Conservation (phyloP, 2,888 invertebrate species). For the Phlogophora meticulosa region DNA sequence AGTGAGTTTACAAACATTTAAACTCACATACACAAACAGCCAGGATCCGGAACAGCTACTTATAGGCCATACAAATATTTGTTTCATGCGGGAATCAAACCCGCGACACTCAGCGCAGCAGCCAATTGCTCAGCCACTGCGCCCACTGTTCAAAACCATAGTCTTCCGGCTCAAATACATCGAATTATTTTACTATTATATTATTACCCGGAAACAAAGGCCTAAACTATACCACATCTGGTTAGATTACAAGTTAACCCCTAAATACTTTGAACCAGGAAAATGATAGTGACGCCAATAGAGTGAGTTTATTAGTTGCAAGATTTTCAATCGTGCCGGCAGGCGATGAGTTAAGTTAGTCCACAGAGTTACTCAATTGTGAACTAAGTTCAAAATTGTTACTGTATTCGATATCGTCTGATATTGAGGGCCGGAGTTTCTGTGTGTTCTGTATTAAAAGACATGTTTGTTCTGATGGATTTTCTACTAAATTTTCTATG, state of each 20-base stretch:
- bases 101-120: no score
- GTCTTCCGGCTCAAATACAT: no score
- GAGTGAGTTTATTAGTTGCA: conserved; percentile 52
- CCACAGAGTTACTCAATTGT: conserved; percentile 46
- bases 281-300: conserved; percentile 41
- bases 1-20: no score
- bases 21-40: no score
- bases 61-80: no score
- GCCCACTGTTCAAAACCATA: no score
- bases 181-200: no score
- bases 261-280: conserved; percentile 11
- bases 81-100: no score
- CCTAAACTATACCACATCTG: conserved; percentile 6
- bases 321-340: conserved; percentile 56
- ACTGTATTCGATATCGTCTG: conserved; percentile 40
- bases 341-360: conserved; percentile 56
- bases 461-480: conserved; percentile 5
- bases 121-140: no score
- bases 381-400: conserved; percentile 55
- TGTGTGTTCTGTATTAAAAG: conserved; percentile 9
- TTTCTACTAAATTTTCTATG: background rate
- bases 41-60: no score
- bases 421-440: conserved; percentile 26
- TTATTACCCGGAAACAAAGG: no score
- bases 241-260: conserved; percentile 32